Evolutionary conservation across 2,113 vertebrate genomes (phyloP), one percentile per base, ranked within the genome.

Genomic region (Electrona antarctica): DNA sequence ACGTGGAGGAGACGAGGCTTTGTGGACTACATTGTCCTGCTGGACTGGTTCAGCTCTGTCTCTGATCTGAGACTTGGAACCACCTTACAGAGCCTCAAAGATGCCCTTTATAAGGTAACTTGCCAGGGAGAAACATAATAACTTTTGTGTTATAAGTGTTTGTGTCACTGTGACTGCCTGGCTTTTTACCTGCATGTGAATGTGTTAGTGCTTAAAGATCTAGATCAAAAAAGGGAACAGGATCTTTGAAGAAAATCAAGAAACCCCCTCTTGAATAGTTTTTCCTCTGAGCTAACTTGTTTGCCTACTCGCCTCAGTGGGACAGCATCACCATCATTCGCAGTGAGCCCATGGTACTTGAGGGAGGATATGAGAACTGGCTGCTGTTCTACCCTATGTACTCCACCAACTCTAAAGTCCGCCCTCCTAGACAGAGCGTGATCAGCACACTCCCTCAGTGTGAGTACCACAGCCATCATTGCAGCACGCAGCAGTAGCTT

Each of bases 321-420:
- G 97, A 99, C 94, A 97, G 94, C 82, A 92, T 96, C 81, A 94
- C 95, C 45, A 88, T 98, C 74, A 90, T 99, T 71, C 92, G 88
- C 65, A 96, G 92, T 71, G 96, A 98, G 82, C 98, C 98, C 15
- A 89, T 98, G 82, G 91, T 99, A 71, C 87, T 99, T 81, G 98
- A 98, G 69, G 98, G 98, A 58, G 97, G 97, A 66, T 99, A 99
- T 73, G 98, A 99, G 74, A 98, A 94, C 88, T 99, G 98, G 98
- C 95, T 99, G 56, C 92, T 98, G 71, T 98, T 94, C 90, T 99
- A 98, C 83, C 98, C 98, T 0, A 98, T 99, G 87, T 99, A 93
- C 76, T 95, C 96, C 62, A 96, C 95, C 81, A 98, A 99, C 65
- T 94, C 97, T 75, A 98, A 94, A 92, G 95, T 99, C 73, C 93